Percentiles rank a stretch among this genome's conserved stretches.
These are phyloP conservation scores for Pteria penguin DNA, from an alignment of 2,888 invertebrate species.

Conservation along the genomic window DNA sequence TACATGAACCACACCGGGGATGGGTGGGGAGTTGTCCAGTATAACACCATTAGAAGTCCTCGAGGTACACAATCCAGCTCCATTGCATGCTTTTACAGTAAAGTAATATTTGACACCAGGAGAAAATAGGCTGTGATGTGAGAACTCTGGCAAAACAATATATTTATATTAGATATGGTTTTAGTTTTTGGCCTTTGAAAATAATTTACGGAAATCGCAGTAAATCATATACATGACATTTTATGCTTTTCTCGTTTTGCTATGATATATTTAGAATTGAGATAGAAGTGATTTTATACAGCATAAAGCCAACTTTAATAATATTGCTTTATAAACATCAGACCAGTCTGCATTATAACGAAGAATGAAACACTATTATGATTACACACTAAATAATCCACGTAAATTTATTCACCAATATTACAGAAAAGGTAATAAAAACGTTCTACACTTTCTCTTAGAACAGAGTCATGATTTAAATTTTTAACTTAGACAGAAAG, in stretches of 20 bases:
- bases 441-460: slow-evolving; percentile 38
- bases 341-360: no score
- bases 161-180: no score
- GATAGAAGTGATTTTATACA: no score
- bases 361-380: no score
- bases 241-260: no score
- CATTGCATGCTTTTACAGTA: slow-evolving; percentile 57
- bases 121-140: background rate
- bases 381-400: no score
- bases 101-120: slow-evolving; percentile 54
- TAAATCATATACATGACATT: no score
- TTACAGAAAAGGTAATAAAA: background rate
- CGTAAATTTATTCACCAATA: slow-evolving; percentile 50
- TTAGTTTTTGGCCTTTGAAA: background rate
- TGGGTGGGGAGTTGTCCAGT: slow-evolving; percentile 59
- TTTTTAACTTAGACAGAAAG: no score
- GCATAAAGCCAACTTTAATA: background rate
- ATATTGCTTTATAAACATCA: background rate
- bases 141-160: background rate
- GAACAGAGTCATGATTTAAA: no score
- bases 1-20: slow-evolving; percentile 50
- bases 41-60: slow-evolving; percentile 54
- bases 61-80: slow-evolving; percentile 49
- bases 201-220: no score
- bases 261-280: no score